phyloP scores from a whole-genome alignment of 2,113 vertebrate species.

The Lepisosteus osseus region DNA sequence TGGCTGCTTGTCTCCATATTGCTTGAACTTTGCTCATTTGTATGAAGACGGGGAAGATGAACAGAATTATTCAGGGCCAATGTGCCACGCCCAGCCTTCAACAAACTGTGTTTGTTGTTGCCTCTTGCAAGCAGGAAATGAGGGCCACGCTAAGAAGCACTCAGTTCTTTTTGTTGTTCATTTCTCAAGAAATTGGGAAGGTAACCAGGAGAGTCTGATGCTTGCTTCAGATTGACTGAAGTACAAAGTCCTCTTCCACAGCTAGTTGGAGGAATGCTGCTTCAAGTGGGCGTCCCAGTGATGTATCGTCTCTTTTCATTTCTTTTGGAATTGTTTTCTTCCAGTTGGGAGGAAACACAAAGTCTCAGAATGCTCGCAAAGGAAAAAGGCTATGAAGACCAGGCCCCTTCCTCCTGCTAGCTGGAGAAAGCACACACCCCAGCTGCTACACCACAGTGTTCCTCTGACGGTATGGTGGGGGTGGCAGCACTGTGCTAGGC shows the following conservation, averaged over 20 bases:
- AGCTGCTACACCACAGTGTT: conserved; percentile 91
- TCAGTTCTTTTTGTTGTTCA: not conserved
- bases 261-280: not conserved
- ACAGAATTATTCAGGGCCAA: not conserved
- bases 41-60: not conserved
- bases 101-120: no score
- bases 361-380: conserved; percentile 29
- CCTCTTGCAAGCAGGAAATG: no score
- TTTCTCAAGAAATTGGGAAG: not conserved
- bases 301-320: not conserved
- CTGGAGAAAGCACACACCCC: conserved; percentile 51
- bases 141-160: not conserved
- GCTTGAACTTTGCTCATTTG: not conserved
- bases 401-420: conserved; percentile 28
- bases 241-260: no score
- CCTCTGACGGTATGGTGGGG: conserved; percentile 94
- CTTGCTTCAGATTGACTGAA: no score
- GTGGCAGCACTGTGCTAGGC: conserved; percentile 85
- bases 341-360: conserved; percentile 15
- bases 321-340: not conserved
- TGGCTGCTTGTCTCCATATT: conserved; percentile 14
- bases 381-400: conserved; percentile 29
- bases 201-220: no score
- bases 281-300: not conserved
- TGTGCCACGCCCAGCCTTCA: not conserved